phyloP scores from a whole-genome alignment of 2,888 invertebrate species.

The Eugnorisma glareosa region DNA sequence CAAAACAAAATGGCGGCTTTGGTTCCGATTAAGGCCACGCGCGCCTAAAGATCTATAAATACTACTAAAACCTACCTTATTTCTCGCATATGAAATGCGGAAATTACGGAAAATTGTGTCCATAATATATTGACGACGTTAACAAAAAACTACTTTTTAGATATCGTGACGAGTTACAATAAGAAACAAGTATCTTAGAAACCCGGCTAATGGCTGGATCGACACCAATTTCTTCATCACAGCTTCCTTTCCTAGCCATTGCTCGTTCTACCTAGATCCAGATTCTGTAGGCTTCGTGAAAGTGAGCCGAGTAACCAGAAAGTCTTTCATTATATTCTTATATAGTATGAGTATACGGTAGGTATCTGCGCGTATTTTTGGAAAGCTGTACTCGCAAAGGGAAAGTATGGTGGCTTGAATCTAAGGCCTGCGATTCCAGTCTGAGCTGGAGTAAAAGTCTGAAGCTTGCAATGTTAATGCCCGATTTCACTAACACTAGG shows the following conservation, averaged over 20 bases:
- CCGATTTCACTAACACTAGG: neutral
- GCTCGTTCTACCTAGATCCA: constrained; percentile 65
- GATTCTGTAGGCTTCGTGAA: constrained; percentile 65
- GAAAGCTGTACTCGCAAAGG: constrained; percentile 64
- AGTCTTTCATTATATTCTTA: constrained; percentile 61
- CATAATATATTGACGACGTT: neutral
- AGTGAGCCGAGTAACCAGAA: constrained; percentile 68
- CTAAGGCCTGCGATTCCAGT: constrained; percentile 29
- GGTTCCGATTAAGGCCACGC: too few species aligned
- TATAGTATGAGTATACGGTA: neutral
- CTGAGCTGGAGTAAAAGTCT: constrained; percentile 5
- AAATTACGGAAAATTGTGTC: constrained; percentile 10
- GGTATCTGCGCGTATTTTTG: constrained; percentile 59
- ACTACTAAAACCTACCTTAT: neutral
- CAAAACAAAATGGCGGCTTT: neutral
- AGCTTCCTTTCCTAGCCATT: constrained; percentile 57
- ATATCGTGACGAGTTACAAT: constrained; percentile 38
- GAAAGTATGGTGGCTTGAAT: constrained; percentile 55
- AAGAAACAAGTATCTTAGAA: constrained; percentile 41
- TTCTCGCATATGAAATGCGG: neutral
- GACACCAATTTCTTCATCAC: constrained; percentile 59
- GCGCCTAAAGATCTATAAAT: neutral
- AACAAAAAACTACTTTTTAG: constrained; percentile 9
- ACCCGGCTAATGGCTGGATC: constrained; percentile 43
- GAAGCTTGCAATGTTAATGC: neutral